A percentile compares a stretch with the other conserved stretches of the same genome.
phyloP scores from a whole-genome alignment of 2,888 invertebrate species.

The Cacoxenus indagator region DNA sequence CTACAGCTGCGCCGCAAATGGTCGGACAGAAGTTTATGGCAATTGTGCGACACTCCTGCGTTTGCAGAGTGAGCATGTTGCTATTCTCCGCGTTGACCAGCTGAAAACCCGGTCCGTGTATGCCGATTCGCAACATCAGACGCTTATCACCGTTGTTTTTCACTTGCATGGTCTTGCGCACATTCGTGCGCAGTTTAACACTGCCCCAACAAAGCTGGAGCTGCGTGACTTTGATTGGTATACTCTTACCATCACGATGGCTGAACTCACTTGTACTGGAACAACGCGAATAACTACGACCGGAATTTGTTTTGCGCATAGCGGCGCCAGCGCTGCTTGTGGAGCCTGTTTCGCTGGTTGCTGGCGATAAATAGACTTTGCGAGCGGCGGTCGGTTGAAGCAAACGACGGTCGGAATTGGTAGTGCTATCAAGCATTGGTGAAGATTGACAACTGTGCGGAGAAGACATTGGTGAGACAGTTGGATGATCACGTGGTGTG shows the following conservation, averaged over 20 bases:
- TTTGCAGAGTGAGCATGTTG: constrained; percentile 71
- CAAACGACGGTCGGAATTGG: constrained; percentile 55
- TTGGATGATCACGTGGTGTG: background rate
- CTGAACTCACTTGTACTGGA: constrained; percentile 69
- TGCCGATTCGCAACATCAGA: constrained; percentile 73
- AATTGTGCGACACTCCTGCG: constrained; percentile 74
- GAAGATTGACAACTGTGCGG: constrained; percentile 56
- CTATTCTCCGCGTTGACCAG: constrained; percentile 66
- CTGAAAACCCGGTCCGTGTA: constrained; percentile 72
- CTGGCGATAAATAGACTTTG: constrained; percentile 54
- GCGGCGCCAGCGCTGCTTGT: constrained; percentile 34
- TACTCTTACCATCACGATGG: constrained; percentile 62
- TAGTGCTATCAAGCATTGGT: constrained; percentile 60
- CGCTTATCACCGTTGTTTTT: constrained; percentile 74
- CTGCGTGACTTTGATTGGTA: constrained; percentile 74
- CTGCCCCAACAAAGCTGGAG: constrained; percentile 76
- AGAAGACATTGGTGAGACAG: constrained; percentile 55
- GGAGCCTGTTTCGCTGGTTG: constrained; percentile 51
- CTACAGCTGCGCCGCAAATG: constrained; percentile 72
- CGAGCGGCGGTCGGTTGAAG: constrained; percentile 35
- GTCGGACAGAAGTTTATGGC: constrained; percentile 74
- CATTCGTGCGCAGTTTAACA: constrained; percentile 73
- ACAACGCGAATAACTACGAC: constrained; percentile 65
- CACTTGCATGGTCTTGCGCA: constrained; percentile 72
- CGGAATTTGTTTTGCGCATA: constrained; percentile 34